phyloP scores from a whole-genome alignment of 2,113 vertebrate genomes.

The Heteronetta atricapilla region DNA sequence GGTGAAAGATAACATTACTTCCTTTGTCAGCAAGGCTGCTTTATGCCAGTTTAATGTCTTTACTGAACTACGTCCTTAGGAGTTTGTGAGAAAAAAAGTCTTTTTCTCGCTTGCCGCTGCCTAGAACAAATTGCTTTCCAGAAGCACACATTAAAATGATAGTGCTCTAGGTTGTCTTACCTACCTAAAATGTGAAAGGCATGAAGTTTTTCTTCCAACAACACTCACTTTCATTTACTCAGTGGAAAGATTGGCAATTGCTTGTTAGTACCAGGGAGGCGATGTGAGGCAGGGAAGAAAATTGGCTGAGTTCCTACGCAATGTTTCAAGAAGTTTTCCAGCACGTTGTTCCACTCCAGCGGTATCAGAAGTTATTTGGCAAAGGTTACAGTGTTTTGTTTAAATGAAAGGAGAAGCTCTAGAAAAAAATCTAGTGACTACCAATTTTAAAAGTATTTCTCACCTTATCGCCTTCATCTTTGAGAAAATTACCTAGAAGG shows the following conservation, averaged over 20 bases:
- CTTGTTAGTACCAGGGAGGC: background rate
- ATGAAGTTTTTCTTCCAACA: background rate
- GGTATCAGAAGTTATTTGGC: background rate
- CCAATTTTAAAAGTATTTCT: background rate
- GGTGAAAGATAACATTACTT: background rate
- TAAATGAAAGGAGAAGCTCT: background rate
- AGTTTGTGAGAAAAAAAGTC: background rate
- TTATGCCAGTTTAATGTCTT: background rate
- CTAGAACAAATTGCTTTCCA: background rate
- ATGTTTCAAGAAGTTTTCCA: background rate
- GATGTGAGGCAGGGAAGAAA: background rate
- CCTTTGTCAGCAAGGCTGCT: background rate
- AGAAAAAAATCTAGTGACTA: background rate
- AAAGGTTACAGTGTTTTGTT: background rate
- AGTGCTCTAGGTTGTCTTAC: background rate
- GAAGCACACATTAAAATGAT: background rate
- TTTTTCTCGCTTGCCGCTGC: background rate
- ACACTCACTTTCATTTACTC: background rate
- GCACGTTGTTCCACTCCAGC: background rate
- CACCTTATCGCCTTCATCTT: background rate
- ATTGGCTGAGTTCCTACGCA: background rate
- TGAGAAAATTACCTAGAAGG: background rate
- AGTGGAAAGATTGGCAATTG: background rate
- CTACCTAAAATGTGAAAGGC: background rate
- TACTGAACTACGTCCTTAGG: background rate